Conservation (phyloP, 2,797 vertebrate species). For the Acestrorhynchus altus region DNA sequence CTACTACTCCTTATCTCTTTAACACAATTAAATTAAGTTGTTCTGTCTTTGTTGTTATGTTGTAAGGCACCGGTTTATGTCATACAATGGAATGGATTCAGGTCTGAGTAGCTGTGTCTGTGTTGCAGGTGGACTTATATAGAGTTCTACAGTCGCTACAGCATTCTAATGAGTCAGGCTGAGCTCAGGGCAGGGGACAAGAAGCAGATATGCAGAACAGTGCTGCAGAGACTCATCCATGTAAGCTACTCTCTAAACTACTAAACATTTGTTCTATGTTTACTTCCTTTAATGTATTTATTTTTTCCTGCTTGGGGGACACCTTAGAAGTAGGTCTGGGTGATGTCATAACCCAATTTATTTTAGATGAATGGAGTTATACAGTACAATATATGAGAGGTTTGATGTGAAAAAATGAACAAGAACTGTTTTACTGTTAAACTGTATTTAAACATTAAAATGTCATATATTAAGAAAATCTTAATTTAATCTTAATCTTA, state of each 20-base stretch:
- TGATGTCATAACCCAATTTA: too few species aligned
- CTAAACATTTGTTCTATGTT: background rate
- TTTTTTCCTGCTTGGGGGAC: background rate
- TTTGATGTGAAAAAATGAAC: too few species aligned
- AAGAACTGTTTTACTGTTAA: too few species aligned
- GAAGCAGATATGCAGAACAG: slow-evolving; percentile 89
- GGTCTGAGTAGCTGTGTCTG: background rate
- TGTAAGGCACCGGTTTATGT: background rate
- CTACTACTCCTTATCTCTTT: too few species aligned
- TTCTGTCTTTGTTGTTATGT: too few species aligned
- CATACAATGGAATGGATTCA: background rate
- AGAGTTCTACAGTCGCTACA: slow-evolving; percentile 96
- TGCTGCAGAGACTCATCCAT: slow-evolving; percentile 91
- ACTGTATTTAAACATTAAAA: too few species aligned
- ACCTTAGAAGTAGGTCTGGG: too few species aligned
- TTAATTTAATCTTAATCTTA: too few species aligned
- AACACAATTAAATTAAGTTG: too few species aligned
- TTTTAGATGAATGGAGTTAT: too few species aligned
- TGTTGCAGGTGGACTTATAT: slow-evolving; percentile 92
- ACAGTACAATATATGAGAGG: too few species aligned
- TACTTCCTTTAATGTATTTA: background rate
- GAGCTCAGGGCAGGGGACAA: slow-evolving; percentile 85
- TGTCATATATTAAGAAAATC: too few species aligned
- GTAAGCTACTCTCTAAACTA: slow-evolving; percentile 67
- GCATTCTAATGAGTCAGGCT: slow-evolving; percentile 90